phyloP scores from a whole-genome alignment of 2,888 invertebrate species.

The Lithophane socia region DNA sequence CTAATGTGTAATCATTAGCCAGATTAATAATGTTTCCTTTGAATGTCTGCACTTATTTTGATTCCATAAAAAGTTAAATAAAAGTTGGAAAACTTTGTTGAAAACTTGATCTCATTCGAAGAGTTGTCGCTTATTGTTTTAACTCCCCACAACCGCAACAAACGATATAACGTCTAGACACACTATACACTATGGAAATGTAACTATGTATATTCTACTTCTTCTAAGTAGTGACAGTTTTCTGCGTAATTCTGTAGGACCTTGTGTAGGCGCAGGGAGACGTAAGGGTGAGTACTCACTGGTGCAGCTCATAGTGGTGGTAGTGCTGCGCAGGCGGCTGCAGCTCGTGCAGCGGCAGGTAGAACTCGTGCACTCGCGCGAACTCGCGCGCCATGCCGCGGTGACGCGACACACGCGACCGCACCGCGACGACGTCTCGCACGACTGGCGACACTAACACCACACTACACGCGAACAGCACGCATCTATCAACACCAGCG shows the following conservation, averaged over 20 bases:
- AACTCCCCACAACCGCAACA: not conserved
- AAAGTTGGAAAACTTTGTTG: not conserved
- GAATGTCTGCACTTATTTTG: not conserved
- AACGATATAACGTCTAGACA: not conserved
- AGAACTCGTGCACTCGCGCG: constrained; percentile 76
- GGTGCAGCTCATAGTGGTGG: constrained; percentile 71
- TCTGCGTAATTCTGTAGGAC: not conserved
- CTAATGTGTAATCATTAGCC: no score
- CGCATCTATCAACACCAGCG: constrained; percentile 35
- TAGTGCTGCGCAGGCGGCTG: constrained; percentile 71
- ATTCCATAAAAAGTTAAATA: not conserved
- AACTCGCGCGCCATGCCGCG: constrained; percentile 78
- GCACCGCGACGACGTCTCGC: constrained; percentile 25
- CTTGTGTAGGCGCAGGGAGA: not conserved
- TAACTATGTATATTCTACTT: not conserved
- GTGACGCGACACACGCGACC: constrained; percentile 39
- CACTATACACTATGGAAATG: not conserved
- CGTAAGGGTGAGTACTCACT: constrained; percentile 72
- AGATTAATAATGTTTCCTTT: constrained; percentile 3
- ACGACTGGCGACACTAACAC: constrained; percentile 20
- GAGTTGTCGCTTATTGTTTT: no score
- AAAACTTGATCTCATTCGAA: not conserved
- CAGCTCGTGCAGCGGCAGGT: constrained; percentile 76
- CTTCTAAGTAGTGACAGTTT: not conserved
- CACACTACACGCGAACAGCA: constrained; percentile 25